Percentiles rank a stretch among this genome's conserved stretches.
Evolutionary conservation across 1,140 invertebrate genomes (phyloP).

Genomic region (Dysdera silvatica): DNA sequence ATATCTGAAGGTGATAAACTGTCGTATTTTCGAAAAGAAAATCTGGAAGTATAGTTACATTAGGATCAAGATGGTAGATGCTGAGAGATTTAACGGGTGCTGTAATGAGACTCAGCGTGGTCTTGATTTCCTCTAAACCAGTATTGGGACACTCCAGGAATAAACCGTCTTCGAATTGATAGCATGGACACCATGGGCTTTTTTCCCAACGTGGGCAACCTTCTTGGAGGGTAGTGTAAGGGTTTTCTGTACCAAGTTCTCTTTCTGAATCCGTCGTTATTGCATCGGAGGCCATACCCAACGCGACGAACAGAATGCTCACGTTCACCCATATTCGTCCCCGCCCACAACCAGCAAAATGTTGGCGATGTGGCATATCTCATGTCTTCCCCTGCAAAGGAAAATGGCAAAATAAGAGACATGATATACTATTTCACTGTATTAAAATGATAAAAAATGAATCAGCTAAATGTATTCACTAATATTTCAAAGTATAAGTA

Average conservation of each 20-base stretch:
- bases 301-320: neutral
- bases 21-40: slow-evolving; percentile 60
- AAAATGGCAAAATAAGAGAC: neutral
- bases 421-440: no score
- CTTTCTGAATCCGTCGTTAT: slow-evolving; percentile 13
- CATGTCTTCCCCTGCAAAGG: slow-evolving; percentile 24
- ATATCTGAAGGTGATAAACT: slow-evolving; percentile 64
- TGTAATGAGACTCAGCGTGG: slow-evolving; percentile 49
- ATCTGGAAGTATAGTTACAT: slow-evolving; percentile 58
- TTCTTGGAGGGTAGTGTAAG: slow-evolving; percentile 1
- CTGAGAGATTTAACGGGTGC: slow-evolving; percentile 67
- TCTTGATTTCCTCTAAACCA: slow-evolving; percentile 52
- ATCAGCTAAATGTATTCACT: no score
- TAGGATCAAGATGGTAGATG: slow-evolving; percentile 73
- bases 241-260: slow-evolving; percentile 10
- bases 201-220: slow-evolving; percentile 60
- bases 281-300: slow-evolving; percentile 1
- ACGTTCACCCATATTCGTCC: slow-evolving; percentile 14
- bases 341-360: slow-evolving; percentile 17
- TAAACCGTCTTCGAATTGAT: slow-evolving; percentile 80
- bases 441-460: no score
- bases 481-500: no score
- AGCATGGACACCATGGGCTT: slow-evolving; percentile 74
- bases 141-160: slow-evolving; percentile 79
- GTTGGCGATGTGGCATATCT: slow-evolving; percentile 24